These are phyloP conservation scores for Thereva nobilitata DNA, from an alignment of 2,888 invertebrate species.

Conservation along the genomic window DNA sequence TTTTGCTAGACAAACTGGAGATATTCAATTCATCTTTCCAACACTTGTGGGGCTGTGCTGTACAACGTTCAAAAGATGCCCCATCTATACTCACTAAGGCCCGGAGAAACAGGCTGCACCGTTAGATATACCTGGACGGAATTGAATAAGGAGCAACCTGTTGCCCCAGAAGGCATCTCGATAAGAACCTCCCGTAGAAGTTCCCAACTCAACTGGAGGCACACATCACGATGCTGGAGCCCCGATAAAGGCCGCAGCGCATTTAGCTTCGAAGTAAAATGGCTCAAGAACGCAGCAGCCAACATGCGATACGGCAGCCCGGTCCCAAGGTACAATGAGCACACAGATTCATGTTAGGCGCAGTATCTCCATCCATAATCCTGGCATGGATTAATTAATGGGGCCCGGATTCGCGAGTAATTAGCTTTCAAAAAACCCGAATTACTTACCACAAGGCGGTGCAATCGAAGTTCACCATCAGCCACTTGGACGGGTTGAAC, in stretches of 20 bases:
- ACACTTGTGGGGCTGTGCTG: conserved; percentile 4
- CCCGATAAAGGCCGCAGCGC: too few relatives aligned
- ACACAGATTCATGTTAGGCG: neutral
- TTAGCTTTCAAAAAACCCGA: conserved; percentile 19
- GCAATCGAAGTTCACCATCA: conserved; percentile 99
- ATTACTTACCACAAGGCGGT: conserved; percentile 91
- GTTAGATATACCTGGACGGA: conserved; percentile 21
- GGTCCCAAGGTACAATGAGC: conserved; percentile 1
- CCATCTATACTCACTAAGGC: neutral
- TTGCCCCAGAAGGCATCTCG: conserved; percentile 22
- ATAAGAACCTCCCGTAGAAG: conserved; percentile 6
- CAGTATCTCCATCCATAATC: conserved; percentile 28
- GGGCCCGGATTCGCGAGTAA: conserved; percentile 15
- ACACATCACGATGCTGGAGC: too few relatives aligned
- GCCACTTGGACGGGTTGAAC: conserved; percentile 98
- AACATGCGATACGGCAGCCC: neutral
- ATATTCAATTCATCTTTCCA: neutral
- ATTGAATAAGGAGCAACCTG: conserved; percentile 31
- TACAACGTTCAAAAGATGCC: neutral
- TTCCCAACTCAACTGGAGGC: too few relatives aligned
- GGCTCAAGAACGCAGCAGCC: neutral
- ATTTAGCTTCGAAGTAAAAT: too few relatives aligned
- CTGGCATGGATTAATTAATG: conserved; percentile 31
- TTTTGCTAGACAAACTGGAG: neutral
- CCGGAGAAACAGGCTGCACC: conserved; percentile 22